Evolutionary conservation across 2,113 vertebrate genomes (phyloP).

Genomic region (Zootoca vivipara): DNA sequence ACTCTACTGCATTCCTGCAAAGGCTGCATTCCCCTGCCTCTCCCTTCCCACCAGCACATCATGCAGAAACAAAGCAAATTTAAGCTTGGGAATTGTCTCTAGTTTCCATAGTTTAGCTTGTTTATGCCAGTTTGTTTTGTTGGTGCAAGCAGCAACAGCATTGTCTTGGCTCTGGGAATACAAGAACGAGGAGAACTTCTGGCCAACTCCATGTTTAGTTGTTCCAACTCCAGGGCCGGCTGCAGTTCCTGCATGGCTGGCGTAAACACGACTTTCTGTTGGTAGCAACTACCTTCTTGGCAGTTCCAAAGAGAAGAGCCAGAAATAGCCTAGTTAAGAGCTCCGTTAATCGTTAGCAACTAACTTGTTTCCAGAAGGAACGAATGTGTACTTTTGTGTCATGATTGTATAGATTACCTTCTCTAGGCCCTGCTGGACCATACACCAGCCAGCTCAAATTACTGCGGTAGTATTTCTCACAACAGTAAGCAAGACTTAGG

Average conservation of each 20-base stretch:
- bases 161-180: constrained; percentile 22
- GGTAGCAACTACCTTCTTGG: constrained; percentile 71
- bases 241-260: constrained; percentile 27
- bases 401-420: background rate
- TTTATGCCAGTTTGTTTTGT: background rate
- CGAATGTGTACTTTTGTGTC: background rate
- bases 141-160: constrained; percentile 46
- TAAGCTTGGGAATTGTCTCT: constrained; percentile 40
- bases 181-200: constrained; percentile 20
- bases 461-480: constrained; percentile 42
- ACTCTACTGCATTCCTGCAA: background rate
- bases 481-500: constrained; percentile 31
- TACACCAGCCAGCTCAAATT: background rate
- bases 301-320: constrained; percentile 70
- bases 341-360: constrained; percentile 55
- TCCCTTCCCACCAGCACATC: too few relatives aligned
- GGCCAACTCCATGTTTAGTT: constrained; percentile 5
- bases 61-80: constrained; percentile 19
- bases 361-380: constrained; percentile 58
- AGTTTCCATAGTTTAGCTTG: constrained; percentile 24
- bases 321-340: constrained; percentile 70
- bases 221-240: constrained; percentile 36
- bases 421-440: background rate
- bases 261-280: constrained; percentile 59
- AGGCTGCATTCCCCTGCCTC: background rate